Base-by-base conservation (phyloP, 64 coral and sea anemone species). In the Porites lutea region DNA sequence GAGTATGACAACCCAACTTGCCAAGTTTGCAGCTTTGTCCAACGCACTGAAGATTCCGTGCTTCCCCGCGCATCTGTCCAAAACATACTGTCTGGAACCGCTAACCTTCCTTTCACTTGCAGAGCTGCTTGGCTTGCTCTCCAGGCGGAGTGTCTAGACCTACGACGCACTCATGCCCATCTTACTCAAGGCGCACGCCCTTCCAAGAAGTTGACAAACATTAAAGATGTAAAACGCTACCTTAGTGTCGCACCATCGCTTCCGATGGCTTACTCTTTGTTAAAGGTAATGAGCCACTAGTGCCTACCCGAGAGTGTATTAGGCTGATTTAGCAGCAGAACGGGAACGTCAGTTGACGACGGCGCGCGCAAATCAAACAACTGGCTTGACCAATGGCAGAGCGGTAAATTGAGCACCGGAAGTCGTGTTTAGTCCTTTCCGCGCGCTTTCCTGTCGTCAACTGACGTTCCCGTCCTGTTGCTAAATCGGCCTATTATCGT, bases 61-160 rank as follows among this genome's bases (percentile, higher is more conserved):
- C 67, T 88, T 52, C 5, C 14, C 59, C 0, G 63, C 12, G 21
- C 52, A 8, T 86, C 82, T 46, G 61, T 68, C 52, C 58, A 86
- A 43, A 45, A 62, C 58, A 65, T 67, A n/a, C 20, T 37, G 27
- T 37, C 27, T 37, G 27, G 27, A 37, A 37, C 27, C 27, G 27
- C 27, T 37, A 37, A 37, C 66, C 61, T 86, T 14, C 59, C 82
- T 43, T 86, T 86, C 65, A 86, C 82, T 67, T 66, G 9, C 6
- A 27, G 62, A 86, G 16, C 61, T 10, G 82, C 82, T 44, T 86
- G 61, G 82, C 55, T 86, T 13, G 20, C 82, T 13, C 13, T 71
- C 55, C 82, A 86, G 21, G 49, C 27, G 5, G 82, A 86, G 48
- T 86, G 82, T 43, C 66, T 27, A 12, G 19, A 57, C 67, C 69